Evolutionary conservation across 2,888 invertebrate species (phyloP), one percentile per base, ranked within the genome.

Genomic region (Orthonevra nobilis): DNA sequence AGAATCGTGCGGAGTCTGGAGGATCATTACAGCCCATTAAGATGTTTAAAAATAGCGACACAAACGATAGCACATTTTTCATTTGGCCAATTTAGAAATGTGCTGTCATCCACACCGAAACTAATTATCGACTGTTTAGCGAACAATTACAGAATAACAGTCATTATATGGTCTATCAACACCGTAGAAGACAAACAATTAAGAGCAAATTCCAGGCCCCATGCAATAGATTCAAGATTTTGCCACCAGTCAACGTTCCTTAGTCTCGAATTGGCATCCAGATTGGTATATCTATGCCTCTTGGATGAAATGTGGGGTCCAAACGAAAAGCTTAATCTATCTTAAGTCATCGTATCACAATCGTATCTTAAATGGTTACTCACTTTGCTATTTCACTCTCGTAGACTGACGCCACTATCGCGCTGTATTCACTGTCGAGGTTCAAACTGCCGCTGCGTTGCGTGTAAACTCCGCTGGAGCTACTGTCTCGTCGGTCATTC

Each of bases 381-480:
- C 83, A 88, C 88, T 86, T 85, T 77, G 84, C 83, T 52, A 83
- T 82, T 73, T 87, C 86, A 66, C 83, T 85, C 58, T 86, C 85
- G 81, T 84, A 86, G 40, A 85, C 85, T 26, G 85, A 83, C 17
- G 86, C 86, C 46, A 87, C 85, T 84, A 89, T 85, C 1, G 86
- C 86, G 54, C 85, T 86, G 63, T 87, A 86, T 64, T 87, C 85
- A 75, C 83, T 85, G 63, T 88, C 87, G 84, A 87, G 74, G 54
- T 85, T 81, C 79, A 74, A 82, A 54, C 82, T 82, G 36, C 82
- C 81, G 66, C 84, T 83, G 61, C 82, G 84, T 26, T 79, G 79
- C 1, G 82, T 82, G 48, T 64, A 69, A 38, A 81, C 82, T 40
- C 83, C 82, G 54, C 82, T 83, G 10, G 84, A 84, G 7, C 63